Base-by-base conservation (phyloP, 1,140 invertebrate genomes). In the Drosophila pandora region DNA sequence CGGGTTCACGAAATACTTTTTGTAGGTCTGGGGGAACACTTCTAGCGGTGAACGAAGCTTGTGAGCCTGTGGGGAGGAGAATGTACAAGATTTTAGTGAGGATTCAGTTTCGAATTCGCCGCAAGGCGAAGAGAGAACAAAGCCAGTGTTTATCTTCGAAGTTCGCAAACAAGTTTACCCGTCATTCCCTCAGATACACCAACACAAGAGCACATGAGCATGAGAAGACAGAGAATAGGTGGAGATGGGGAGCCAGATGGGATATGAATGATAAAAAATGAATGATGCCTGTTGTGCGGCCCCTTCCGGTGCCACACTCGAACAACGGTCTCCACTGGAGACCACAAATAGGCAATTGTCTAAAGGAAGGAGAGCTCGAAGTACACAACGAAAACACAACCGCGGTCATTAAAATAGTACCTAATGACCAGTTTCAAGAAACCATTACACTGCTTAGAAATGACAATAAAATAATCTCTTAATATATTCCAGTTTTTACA, bases 1-100 rank as follows among this genome's bases (percentile, higher is more conserved):
- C 0, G 97, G 96, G 91, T 96, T 95, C 1, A 96, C 94, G 41
- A 98, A 95, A 82, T 95, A 97, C 71, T 97, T 95, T 47, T 28
- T 74, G 49, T 83, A 89, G 3, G 45, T 68, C 28, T 64, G 71
- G 37, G 83, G 83, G 22, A 88, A 64, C n/a, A 88, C 57, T 17
- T 89, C 76, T 62, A 79, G 63, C 34, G 83, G 83, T 13, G 79
- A 53, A 39, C 67, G 84, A 17, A 88, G 48, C 49, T 88, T 89
- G 48, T 62, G 39, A 28, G 76, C 61, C 83, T 88, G 43, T 3
- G 52, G 50, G 23, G 28, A 9, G 13, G 47, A 32, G 55, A 13
- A 52, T 17, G 30, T 2, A 39, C 41, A 60, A 6, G 22, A 58
- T 55, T 22, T 21, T 22, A 13, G 21, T 10, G n/a, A 56, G 17